A percentile compares a stretch with the other conserved stretches of the same genome.
Conservation (phyloP, 2,888 invertebrate species). For the Philopedon plagiatum region DNA sequence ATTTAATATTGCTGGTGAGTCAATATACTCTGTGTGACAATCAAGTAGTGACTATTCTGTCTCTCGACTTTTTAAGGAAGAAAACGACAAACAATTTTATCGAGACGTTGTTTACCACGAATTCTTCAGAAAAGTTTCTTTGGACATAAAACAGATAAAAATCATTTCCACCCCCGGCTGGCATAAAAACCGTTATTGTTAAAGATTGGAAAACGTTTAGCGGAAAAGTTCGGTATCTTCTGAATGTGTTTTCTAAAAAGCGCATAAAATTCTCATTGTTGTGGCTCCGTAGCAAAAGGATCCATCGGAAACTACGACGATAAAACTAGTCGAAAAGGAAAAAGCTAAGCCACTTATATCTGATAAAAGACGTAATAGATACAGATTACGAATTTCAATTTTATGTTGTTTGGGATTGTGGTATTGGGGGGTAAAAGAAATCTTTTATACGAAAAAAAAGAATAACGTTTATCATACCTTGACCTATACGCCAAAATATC, state of each 20-base stretch:
- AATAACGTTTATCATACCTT: too few relatives aligned
- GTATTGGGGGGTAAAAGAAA: background rate
- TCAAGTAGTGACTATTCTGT: background rate
- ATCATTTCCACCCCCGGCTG: background rate
- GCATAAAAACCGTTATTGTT: constrained; percentile 37
- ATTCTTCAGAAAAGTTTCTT: background rate
- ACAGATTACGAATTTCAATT: constrained; percentile 35
- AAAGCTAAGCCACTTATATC: constrained; percentile 37
- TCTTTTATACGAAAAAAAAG: background rate
- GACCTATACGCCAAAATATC: too few relatives aligned
- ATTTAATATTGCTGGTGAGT: too few relatives aligned
- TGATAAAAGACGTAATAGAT: constrained; percentile 42
- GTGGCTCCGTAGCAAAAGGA: constrained; percentile 43
- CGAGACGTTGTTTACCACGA: background rate
- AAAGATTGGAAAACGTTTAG: constrained; percentile 49
- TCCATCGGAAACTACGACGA: constrained; percentile 44
- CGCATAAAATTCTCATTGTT: constrained; percentile 51
- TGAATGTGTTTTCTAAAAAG: constrained; percentile 46
- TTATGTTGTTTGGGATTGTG: background rate
- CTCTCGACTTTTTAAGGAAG: background rate
- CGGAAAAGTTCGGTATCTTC: constrained; percentile 42
- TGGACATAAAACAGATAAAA: background rate
- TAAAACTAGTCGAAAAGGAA: constrained; percentile 47
- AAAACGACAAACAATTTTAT: background rate
- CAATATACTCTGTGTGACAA: too few relatives aligned